Evolutionary conservation across 2,797 vertebrate genomes (phyloP).

Genomic region (Amazona ochrocephala): DNA sequence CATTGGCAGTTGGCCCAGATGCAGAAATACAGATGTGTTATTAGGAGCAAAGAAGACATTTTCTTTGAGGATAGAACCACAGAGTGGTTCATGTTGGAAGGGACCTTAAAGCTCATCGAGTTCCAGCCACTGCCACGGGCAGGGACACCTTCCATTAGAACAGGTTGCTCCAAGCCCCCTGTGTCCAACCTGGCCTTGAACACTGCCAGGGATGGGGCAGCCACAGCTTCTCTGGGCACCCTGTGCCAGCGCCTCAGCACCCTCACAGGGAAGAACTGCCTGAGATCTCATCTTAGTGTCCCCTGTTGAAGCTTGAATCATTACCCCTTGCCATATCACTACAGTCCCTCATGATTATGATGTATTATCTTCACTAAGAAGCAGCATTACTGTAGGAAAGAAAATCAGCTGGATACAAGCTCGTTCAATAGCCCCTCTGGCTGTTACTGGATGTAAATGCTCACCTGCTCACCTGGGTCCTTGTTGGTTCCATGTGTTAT

Average conservation of each 20-base stretch:
- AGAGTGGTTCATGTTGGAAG: neutral
- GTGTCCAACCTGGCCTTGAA: neutral
- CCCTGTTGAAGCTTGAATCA: neutral
- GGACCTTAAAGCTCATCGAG: neutral
- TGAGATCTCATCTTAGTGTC: neutral
- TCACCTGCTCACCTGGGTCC: neutral
- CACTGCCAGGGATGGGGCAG: neutral
- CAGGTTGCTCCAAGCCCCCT: neutral
- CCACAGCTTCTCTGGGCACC: neutral
- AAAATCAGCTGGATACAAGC: neutral
- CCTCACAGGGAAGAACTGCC: neutral
- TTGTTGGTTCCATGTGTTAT: neutral
- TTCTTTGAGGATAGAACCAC: neutral
- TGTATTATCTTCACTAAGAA: neutral
- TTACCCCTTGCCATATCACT: neutral
- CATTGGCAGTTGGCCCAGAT: neutral
- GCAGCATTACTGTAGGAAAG: neutral
- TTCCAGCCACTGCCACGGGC: neutral
- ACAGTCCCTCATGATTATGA: neutral
- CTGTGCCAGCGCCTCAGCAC: neutral
- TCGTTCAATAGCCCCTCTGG: neutral
- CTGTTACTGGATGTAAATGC: neutral
- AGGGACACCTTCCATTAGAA: neutral
- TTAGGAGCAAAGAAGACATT: neutral
- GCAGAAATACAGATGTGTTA: neutral